Percentiles rank a stretch among this genome's conserved stretches.
phyloP scores from a whole-genome alignment of 2,113 vertebrate species.

The Pedionomus torquatus region DNA sequence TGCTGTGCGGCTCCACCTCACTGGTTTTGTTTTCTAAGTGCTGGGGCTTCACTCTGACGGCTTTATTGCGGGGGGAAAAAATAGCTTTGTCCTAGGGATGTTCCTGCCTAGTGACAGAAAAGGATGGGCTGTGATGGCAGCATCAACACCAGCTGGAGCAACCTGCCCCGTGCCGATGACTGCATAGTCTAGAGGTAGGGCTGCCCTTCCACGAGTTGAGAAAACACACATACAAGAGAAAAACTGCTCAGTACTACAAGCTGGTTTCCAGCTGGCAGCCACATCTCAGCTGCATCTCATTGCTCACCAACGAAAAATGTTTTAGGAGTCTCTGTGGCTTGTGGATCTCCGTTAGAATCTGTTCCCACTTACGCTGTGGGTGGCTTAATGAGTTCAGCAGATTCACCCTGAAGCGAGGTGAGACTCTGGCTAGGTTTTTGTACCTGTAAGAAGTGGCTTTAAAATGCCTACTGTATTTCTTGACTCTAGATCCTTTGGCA shows the following conservation, averaged over 20 bases:
- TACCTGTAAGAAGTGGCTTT: neutral
- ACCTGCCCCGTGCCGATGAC: neutral
- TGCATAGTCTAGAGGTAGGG: neutral
- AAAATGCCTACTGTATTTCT: neutral
- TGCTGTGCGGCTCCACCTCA: neutral
- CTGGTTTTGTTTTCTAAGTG: conserved; percentile 30
- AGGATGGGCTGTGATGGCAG: neutral
- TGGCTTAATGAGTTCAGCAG: neutral
- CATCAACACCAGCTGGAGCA: neutral
- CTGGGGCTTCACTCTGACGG: neutral
- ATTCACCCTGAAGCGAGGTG: neutral
- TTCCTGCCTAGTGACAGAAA: neutral
- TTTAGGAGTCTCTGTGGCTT: neutral
- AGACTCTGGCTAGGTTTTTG: neutral
- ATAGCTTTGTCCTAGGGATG: neutral
- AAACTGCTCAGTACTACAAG: neutral
- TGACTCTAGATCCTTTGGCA: neutral
- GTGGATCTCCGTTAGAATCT: neutral
- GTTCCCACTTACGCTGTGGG: neutral
- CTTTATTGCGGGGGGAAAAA: conserved; percentile 11
- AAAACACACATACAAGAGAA: neutral
- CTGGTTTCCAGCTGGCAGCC: neutral
- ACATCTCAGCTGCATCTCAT: neutral
- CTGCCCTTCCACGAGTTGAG: neutral
- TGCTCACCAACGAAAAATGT: neutral